phyloP scores from a whole-genome alignment of 2,113 vertebrate genomes.

The Clinocottus analis region DNA sequence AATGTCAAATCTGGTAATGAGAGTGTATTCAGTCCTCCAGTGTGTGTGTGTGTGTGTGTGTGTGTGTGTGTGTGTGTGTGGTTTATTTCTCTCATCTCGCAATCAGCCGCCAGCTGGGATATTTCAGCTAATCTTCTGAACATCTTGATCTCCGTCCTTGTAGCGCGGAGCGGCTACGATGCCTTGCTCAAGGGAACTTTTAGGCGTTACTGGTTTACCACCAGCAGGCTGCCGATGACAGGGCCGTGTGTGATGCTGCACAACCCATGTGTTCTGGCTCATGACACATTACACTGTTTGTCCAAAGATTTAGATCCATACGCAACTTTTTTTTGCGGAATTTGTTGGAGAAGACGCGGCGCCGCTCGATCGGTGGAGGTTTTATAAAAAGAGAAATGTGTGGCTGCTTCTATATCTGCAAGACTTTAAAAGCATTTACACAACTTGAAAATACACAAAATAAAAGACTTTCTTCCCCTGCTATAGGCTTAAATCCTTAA shows the following conservation, averaged over 20 bases:
- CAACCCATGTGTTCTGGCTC: not conserved
- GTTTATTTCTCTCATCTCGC: slow-evolving; percentile 1
- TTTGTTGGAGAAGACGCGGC: not conserved
- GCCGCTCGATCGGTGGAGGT: not conserved
- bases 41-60: not conserved
- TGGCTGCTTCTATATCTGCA: not conserved
- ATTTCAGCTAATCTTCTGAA: slow-evolving; percentile 16
- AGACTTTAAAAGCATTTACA: not conserved
- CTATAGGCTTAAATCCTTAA: not conserved
- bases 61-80: slow-evolving; percentile 9
- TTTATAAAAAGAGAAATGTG: not conserved
- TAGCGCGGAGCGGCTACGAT: not conserved
- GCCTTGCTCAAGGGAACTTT: not conserved
- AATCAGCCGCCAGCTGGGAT: slow-evolving; percentile 16
- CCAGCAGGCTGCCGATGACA: not conserved
- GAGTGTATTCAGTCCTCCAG: not conserved
- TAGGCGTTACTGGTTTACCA: not conserved
- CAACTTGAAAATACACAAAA: not conserved
- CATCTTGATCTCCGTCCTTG: not conserved
- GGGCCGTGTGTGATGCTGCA: not conserved
- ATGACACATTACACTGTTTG: not conserved
- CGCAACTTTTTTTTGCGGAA: not conserved
- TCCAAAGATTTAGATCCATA: not conserved
- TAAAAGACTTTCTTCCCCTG: not conserved
- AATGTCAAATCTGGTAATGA: not conserved